phyloP scores from a whole-genome alignment of 2,888 invertebrate genomes.

The Dexiosoma caninum region DNA sequence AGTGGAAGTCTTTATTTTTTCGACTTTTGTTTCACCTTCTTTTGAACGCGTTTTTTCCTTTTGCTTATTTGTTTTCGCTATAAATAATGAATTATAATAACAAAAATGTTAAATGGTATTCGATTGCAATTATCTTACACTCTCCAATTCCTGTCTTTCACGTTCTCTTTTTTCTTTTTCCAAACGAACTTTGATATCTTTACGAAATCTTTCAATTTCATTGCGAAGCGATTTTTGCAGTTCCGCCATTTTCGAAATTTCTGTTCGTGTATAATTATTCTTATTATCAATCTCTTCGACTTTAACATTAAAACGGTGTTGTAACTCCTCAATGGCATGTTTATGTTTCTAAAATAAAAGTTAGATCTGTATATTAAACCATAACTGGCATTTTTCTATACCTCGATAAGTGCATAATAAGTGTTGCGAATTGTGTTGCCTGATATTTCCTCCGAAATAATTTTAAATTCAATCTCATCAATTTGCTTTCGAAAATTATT shows the following conservation, averaged over 20 bases:
- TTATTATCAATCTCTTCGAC: slow-evolving; percentile 35
- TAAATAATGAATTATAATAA: no score
- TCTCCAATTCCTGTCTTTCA: not conserved
- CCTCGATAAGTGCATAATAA: slow-evolving; percentile 32
- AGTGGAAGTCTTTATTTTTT: no score
- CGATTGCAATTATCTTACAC: no score
- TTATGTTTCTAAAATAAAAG: slow-evolving; percentile 8
- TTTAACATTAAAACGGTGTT: slow-evolving; percentile 28
- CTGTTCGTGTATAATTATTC: slow-evolving; percentile 24
- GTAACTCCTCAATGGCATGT: slow-evolving; percentile 10
- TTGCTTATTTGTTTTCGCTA: no score
- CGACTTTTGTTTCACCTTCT: not conserved
- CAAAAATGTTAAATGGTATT: no score
- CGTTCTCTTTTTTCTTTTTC: not conserved
- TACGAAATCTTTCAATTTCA: slow-evolving; percentile 36
- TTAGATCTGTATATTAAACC: no score
- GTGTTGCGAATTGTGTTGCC: slow-evolving; percentile 16
- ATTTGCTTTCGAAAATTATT: not conserved
- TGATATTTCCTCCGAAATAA: not conserved
- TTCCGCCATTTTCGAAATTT: slow-evolving; percentile 27
- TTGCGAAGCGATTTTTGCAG: not conserved
- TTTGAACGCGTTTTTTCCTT: not conserved
- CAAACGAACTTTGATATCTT: slow-evolving; percentile 21
- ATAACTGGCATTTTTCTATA: not conserved
- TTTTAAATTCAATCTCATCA: not conserved